phyloP scores from a whole-genome alignment of 2,888 invertebrate species.

The Leucophora obtusa region DNA sequence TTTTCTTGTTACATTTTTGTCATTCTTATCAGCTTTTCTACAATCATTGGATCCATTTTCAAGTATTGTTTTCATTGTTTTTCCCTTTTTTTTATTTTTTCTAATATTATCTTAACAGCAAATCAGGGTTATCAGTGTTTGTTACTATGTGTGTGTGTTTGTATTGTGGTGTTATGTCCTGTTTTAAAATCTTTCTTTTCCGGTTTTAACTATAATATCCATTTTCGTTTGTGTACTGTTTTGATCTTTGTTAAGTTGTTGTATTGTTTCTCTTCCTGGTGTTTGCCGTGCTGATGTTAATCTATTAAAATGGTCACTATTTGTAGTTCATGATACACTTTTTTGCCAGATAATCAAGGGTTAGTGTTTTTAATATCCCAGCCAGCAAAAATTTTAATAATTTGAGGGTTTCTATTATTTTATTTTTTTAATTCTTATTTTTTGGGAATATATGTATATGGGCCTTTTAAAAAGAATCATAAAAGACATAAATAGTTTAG shows the following conservation, averaged over 20 bases:
- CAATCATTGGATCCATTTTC: constrained; percentile 49
- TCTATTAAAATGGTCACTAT: constrained; percentile 30
- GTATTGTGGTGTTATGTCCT: constrained; percentile 29
- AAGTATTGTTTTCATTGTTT: constrained; percentile 38
- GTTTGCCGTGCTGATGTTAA: constrained; percentile 38
- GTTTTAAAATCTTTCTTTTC: constrained; percentile 47
- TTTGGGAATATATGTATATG: no score
- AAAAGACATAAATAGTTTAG: no score
- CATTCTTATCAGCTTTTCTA: constrained; percentile 34
- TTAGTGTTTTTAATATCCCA: constrained; percentile 52
- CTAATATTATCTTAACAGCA: constrained; percentile 37
- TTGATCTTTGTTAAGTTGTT: constrained; percentile 46
- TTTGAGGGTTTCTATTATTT: no score
- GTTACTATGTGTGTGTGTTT: not conserved
- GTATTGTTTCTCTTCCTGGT: constrained; percentile 31
- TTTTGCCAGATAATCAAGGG: constrained; percentile 50
- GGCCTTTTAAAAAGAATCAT: no score
- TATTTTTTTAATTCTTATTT: no score
- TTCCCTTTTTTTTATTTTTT: constrained; percentile 21
- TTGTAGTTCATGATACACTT: constrained; percentile 9
- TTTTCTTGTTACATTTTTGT: not conserved
- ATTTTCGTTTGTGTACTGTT: constrained; percentile 5
- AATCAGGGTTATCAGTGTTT: constrained; percentile 17
- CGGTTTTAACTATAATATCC: constrained; percentile 39
- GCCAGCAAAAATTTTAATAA: no score